These are phyloP conservation scores for Loxodonta africana DNA, from an alignment of 2,113 vertebrate genomes.

Conservation along the genomic window DNA sequence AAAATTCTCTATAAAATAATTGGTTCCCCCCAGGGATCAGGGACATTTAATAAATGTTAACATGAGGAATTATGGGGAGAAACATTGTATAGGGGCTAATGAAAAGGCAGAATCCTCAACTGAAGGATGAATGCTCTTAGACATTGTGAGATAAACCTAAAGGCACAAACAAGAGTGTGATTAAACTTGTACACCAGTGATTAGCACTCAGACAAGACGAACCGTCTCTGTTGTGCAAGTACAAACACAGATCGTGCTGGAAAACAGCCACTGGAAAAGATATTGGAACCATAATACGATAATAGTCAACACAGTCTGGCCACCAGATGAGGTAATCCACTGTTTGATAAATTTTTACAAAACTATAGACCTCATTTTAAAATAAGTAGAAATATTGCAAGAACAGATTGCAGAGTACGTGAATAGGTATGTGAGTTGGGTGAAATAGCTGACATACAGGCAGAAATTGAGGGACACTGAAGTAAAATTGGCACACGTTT, in stretches of 20 bases:
- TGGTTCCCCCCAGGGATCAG: background rate
- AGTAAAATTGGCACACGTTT: background rate
- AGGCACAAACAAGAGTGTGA: background rate
- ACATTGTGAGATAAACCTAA: background rate
- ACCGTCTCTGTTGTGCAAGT: background rate
- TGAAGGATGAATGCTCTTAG: background rate
- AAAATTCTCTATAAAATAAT: background rate
- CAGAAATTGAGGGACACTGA: background rate
- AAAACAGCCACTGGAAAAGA: constrained; percentile 39
- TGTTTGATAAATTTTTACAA: constrained; percentile 39
- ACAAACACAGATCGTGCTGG: constrained; percentile 28
- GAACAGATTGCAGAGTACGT: background rate
- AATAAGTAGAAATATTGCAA: constrained; percentile 21
- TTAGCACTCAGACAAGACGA: background rate
- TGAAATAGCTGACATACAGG: background rate
- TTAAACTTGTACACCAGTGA: background rate
- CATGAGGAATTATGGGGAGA: background rate
- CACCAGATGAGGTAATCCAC: constrained; percentile 56
- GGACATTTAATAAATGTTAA: background rate
- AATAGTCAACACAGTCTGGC: constrained; percentile 54
- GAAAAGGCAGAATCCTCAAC: background rate
- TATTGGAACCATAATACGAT: background rate
- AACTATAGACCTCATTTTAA: background rate
- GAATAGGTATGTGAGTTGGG: background rate
- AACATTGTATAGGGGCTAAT: background rate